A percentile compares a stretch with the other conserved stretches of the same genome.
Conservation (phyloP, 2,888 invertebrate genomes). For the Sisyra terminalis region DNA sequence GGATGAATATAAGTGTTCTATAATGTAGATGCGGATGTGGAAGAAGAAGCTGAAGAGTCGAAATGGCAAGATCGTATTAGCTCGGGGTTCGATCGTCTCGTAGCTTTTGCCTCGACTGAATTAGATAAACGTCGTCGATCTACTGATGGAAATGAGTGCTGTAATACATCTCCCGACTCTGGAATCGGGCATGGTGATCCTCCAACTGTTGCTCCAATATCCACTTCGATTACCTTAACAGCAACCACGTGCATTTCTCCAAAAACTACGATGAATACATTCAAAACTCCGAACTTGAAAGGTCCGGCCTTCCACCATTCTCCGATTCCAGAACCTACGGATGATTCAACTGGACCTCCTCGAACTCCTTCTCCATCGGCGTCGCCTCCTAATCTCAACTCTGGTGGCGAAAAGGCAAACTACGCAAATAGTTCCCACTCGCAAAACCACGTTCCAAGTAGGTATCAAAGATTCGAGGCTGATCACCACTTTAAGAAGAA, state of each 20-base stretch:
- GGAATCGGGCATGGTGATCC: constrained; percentile 62
- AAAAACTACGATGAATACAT: constrained; percentile 23
- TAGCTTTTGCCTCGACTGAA: constrained; percentile 85
- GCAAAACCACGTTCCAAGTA: constrained; percentile 32
- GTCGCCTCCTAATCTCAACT: constrained; percentile 30
- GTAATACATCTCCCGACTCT: constrained; percentile 76
- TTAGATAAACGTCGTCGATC: constrained; percentile 74
- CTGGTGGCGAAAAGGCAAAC: constrained; percentile 17
- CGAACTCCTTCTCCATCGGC: constrained; percentile 37
- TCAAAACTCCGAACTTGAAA: constrained; percentile 26
- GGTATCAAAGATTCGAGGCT: constrained; percentile 39
- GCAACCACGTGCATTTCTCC: constrained; percentile 21
- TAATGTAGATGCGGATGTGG: constrained; percentile 34
- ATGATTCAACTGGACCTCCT: constrained; percentile 31
- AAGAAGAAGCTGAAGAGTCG: constrained; percentile 59
- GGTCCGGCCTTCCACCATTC: constrained; percentile 31
- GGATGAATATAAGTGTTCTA: too few relatives aligned
- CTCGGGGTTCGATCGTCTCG: constrained; percentile 83
- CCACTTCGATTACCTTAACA: constrained; percentile 21
- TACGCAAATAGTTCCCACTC: constrained; percentile 18
- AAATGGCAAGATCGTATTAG: constrained; percentile 90
- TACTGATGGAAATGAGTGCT: constrained; percentile 55
- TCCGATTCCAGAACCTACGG: constrained; percentile 23
- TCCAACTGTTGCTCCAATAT: constrained; percentile 30
- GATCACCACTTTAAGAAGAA: constrained; percentile 72